Evolutionary conservation across 2,888 invertebrate species (phyloP), one percentile per base, ranked within the genome.

Genomic region (Gortyna flavago): DNA sequence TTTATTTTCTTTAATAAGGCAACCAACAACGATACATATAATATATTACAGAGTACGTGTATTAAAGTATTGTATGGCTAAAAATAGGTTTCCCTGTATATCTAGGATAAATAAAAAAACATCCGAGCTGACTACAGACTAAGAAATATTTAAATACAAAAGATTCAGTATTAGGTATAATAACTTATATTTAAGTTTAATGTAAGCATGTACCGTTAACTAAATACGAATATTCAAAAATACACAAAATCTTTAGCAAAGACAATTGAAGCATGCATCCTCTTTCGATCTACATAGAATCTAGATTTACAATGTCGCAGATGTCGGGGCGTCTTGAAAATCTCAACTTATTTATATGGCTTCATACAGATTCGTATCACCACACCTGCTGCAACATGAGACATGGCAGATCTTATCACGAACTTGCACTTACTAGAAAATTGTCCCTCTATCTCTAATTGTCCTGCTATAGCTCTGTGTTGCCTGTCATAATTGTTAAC

Each of bases 331-430:
- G 81, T 81, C 72, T 81, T 73, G 88, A 90, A 91, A 91, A 90
- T 91, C 87, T 83, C 87, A 81, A 84, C 86, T 81, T 86, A 89
- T 85, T 91, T 91, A 80, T 92, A 92, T 76, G 93, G 93, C 90
- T 93, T 93, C 93, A 77, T 85, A 82, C 89, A 87, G 86, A 91
- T 90, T 88, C 85, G 80, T 86, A 87, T 88, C 88, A 79, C 85
- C 85, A 85, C 91, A 92, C 91, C 91, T 92, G 92, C 80, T 87
- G 89, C 81, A 86, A 88, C 80, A 88, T 86, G 85, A 90, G 87
- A 89, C 85, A 84, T 74, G 77, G 75, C 74, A 77, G 79, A 84
- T 79, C 64, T 68, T 79, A 82, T 84, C 79, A 67, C 44, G 72
- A 51, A 65, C 77, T 57, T 57, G 21, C 38, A 69, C 61, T 73